phyloP scores from a whole-genome alignment of 2,113 vertebrate species.

The Megalops atlanticus region DNA sequence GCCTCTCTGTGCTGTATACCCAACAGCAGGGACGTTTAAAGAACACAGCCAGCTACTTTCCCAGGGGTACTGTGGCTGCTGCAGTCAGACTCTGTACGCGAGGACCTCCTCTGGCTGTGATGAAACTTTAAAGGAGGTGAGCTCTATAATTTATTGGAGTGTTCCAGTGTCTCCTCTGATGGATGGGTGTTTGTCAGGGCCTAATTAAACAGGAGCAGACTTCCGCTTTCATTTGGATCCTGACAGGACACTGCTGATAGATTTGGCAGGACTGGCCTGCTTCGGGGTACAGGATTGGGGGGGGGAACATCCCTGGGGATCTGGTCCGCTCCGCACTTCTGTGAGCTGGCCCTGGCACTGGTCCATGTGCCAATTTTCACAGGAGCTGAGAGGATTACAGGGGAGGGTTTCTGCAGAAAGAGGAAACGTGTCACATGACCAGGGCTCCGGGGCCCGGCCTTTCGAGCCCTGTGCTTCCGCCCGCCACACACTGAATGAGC shows the following conservation, averaged over 20 bases:
- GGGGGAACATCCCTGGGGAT: background rate
- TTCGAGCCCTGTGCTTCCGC: background rate
- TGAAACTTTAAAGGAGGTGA: background rate
- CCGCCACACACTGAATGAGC: too few species aligned
- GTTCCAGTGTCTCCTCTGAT: background rate
- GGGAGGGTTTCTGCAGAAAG: background rate
- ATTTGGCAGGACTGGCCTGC: background rate
- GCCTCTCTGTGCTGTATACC: background rate
- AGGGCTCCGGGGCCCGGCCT: too few species aligned
- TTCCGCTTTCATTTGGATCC: background rate
- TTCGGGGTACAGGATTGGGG: background rate
- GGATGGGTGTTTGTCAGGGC: background rate
- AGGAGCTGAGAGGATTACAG: background rate
- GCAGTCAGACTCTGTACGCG: background rate
- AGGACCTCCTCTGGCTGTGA: background rate
- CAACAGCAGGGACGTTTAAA: background rate
- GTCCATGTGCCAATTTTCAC: background rate
- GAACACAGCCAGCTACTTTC: background rate
- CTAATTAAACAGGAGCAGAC: background rate
- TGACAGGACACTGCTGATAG: background rate
- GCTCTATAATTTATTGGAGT: conserved; percentile 17
- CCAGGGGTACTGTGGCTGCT: background rate
- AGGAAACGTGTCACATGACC: background rate
- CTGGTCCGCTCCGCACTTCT: background rate
- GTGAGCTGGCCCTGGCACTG: background rate